Evolutionary conservation across 2,888 invertebrate species (phyloP), one percentile per base, ranked within the genome.

Genomic region (Tiliacea citrago): DNA sequence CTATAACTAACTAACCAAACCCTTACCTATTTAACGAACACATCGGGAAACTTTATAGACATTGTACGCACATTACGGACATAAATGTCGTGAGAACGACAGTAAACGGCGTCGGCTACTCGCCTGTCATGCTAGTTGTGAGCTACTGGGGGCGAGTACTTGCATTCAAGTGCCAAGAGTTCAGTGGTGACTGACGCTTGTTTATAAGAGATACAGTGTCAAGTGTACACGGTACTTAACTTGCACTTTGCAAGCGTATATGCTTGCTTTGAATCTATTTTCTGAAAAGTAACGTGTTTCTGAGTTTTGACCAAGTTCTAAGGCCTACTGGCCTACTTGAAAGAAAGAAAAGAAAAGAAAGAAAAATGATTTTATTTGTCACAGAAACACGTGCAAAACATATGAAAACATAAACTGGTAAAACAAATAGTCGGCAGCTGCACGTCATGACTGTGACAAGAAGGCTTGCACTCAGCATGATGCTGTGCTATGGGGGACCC

Each of bases 91-190:
- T 75, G 76, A 72, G 85, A 75, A 73, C 62, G 76, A 69, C 81
- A 67, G 79, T 57, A 79, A 74, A 74, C 57, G 51, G 57, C 51
- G 62, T 63, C 39, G 45, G 49, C 55, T 55, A 74, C 76, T 75
- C 61, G 66, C 68, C 35, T 72, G 81, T 81, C 82, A 53, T 69
- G 51, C 68, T 71, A 68, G 71, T 57, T 45, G 84, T 62, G 63
- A 80, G 72, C 77, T 79, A 75, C 75, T 68, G 85, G 63, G 39
- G 69, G 67, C 65, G 67, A 70, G 81, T 72, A 63, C 82, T 71
- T 63, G 70, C 76, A 84, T 82, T 84, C 85, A 82, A 82, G 85
- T 82, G 82, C 69, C 85, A 76, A 72, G n/a, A 55, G 57, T 39
- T 63, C 76, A 67, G 45, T 18, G 57, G 16, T 73, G 76, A 84